Evolutionary conservation across 2,888 invertebrate species (phyloP).

Genomic region (Erebia epiphron): DNA sequence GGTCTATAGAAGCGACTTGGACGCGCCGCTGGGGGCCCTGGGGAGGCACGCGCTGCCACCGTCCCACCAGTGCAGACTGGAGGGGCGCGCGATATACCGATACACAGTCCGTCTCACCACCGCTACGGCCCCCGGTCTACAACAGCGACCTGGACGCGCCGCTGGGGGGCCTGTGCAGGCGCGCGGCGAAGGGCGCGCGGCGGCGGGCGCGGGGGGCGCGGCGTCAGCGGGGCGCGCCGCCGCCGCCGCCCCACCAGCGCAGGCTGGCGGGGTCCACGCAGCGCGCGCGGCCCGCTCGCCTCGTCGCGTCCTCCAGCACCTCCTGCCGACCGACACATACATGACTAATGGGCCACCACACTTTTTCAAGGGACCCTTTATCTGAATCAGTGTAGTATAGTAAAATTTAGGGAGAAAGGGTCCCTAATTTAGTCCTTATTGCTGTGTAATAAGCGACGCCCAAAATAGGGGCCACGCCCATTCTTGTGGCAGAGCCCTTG

Average conservation of each 20-base stretch:
- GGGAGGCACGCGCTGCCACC: conserved; percentile 18
- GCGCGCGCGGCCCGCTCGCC: conserved; percentile 92
- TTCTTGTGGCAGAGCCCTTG: no score
- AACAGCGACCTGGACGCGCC: conserved; percentile 46
- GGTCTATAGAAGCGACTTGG: conserved; percentile 44
- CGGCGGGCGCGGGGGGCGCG: conserved; percentile 45
- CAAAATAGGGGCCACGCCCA: no score
- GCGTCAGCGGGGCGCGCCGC: conserved; percentile 50
- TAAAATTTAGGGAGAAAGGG: no score
- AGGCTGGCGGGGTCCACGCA: conserved; percentile 94
- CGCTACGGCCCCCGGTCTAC: conserved; percentile 25
- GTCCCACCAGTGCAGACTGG: no score
- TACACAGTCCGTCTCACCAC: no score
- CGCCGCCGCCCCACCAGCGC: conserved; percentile 87
- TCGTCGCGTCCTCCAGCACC: conserved; percentile 95
- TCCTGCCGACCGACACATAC: conserved; percentile 82
- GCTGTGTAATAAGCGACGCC: no score
- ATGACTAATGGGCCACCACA: no score
- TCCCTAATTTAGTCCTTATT: no score
- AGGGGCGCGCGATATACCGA: conserved; percentile 37
- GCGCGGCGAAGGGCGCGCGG: conserved; percentile 40
- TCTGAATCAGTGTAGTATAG: no score
- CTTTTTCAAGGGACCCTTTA: no score
- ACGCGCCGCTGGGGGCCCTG: conserved; percentile 47
- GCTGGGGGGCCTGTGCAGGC: conserved; percentile 42